Base-by-base conservation (phyloP, 1,140 invertebrate genomes). In the Gryllus bimaculatus region DNA sequence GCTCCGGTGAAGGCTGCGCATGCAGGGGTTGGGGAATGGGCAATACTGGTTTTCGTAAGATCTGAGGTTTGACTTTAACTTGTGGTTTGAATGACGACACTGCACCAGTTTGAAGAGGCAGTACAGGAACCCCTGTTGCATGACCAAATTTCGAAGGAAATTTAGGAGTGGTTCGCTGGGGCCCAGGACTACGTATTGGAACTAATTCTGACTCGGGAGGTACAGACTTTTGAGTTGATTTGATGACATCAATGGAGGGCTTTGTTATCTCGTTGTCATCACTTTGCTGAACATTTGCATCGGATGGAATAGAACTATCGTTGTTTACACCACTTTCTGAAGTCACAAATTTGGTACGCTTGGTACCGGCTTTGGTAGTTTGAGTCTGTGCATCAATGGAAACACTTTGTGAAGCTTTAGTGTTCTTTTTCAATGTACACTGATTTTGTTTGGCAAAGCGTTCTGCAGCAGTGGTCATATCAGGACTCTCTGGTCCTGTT, bases 391-490 rank as follows among this genome's bases (percentile, higher is more conserved):
- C 80, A 76, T 54, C 80, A 47, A 81, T 80, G n/a, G 47, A 78
- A 47, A 48, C 79, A 12, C 77, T 84, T 7, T 84, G 80, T n/a
- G 84, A 82, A 78, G 84, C 82, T 82, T 90, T 90, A 0, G 89
- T 90, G 80, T 91, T 93, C 82, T 95, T 95, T 84, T 94, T 94
- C 75, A 95, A 85, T 0, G 94, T 95, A 80, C 92, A 93, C 84
- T 95, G 93, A 83, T 94, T 94, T 78, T 93, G 92, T 82, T 92
- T 92, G 10, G 92, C 92, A 82, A 93, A 94, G 12, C 91, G 86
- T 83, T 93, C 92, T 0, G 92, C 92, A 0, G 91, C 91, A 4
- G 91, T 93, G 54, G 90, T 90, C 89, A 92, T 90, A 79, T 92
- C 91, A 0, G 90, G 90, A 48, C 90, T 91, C 66, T 92, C 90